A percentile compares a stretch with the other conserved stretches of the same genome.
Evolutionary conservation across 2,797 vertebrate genomes (phyloP).

Genomic region (Amniataba percoides): DNA sequence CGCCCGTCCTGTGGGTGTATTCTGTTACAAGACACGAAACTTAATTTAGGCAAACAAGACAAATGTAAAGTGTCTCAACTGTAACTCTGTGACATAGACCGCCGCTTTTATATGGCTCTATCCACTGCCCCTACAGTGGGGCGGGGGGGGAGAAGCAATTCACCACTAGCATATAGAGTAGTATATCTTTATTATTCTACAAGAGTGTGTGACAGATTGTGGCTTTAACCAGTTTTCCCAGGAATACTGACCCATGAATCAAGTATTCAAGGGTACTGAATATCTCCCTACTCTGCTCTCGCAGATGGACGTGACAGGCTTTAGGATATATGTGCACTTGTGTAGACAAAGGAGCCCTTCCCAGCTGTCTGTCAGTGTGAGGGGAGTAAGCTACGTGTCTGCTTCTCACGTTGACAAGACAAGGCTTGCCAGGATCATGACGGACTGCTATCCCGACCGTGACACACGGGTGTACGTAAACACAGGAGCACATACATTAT

Average conservation of each 20-base stretch:
- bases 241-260: slow-evolving; percentile 65
- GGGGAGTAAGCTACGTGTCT: slow-evolving; percentile 60
- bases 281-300: slow-evolving; percentile 41
- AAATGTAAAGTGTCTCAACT: neutral
- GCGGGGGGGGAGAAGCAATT: neutral
- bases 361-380: slow-evolving; percentile 70
- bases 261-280: slow-evolving; percentile 56
- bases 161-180: slow-evolving; percentile 4
- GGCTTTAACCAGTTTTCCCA: slow-evolving; percentile 51
- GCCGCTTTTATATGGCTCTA: neutral
- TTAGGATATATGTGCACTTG: slow-evolving; percentile 46
- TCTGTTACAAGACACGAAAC: neutral
- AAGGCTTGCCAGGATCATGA: slow-evolving; percentile 47
- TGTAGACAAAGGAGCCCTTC: slow-evolving; percentile 41
- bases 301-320: slow-evolving; percentile 61
- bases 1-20: neutral
- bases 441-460: slow-evolving; percentile 32
- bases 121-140: neutral
- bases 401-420: slow-evolving; percentile 23
- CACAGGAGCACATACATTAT: slow-evolving; percentile 20
- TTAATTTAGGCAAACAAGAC: neutral
- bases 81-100: neutral
- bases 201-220: slow-evolving; percentile 43
- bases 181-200: slow-evolving; percentile 42
- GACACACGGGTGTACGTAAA: slow-evolving; percentile 24